Evolutionary conservation across 2,113 vertebrate genomes (phyloP), one percentile per base, ranked within the genome.

Genomic region (Collichthys lucidus): DNA sequence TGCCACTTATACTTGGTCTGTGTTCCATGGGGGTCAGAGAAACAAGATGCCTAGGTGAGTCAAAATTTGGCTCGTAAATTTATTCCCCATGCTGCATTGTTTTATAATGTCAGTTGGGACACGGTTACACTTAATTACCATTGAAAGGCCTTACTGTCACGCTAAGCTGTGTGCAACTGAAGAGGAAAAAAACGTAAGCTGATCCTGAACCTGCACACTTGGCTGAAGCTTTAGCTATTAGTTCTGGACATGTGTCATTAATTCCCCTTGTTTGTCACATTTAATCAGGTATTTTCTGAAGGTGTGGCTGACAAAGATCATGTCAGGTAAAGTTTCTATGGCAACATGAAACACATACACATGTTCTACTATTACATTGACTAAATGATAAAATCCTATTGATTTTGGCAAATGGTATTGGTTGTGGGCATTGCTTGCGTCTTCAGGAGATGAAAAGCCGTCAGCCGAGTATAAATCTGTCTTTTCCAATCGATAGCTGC

Each of bases 401-500:
- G 63, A 84, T 79, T 56, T n/a, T 24, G 20, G 22, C 16, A 53
- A 85, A 70, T 76, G 46, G 9, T 69, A 55, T 73, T 75, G 56
- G 40, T 24, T 59, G 22, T 77, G 53, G 26, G 9, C 16, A 24
- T 19, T 10, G 19, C 31, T 72, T 75, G 44, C 7, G 29, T 74
- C 59, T 60, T 29, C 9, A 31, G 52, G 6, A 71, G 56, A 80
- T 63, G 2, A 50, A 68, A 20, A 72, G 62, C 16, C 7, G 11
- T 73, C 35, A 31, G 49, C 47, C 16, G 5, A 17, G 16, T 62
- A 22, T 52, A 76, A 83, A 69, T 66, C 22, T 26, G n/a, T 46
- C 31, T 3, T 46, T 17, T 80, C 11, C 14, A 29, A 57, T 87
- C 50, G 7, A 88, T 68, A 26, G 14, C n/a, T 44, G 61, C 44